Evolutionary conservation across 2,888 invertebrate genomes (phyloP).

Genomic region (Phania funesta): DNA sequence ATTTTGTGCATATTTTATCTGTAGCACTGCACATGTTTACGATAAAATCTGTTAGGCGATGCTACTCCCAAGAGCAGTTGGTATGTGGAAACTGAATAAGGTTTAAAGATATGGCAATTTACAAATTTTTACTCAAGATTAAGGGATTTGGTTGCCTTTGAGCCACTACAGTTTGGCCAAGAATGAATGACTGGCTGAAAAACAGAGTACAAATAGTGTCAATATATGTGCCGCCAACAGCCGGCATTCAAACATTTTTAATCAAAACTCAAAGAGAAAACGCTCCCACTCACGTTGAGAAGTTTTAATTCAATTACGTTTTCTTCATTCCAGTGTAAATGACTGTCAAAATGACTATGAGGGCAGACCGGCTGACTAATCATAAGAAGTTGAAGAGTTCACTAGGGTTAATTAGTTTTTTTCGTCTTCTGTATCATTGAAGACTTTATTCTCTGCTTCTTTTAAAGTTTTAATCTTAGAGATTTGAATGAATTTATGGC

Average conservation of each 20-base stretch:
- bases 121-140: no score
- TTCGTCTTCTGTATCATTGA: neutral
- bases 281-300: neutral
- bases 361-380: conserved; percentile 38
- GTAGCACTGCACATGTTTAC: neutral
- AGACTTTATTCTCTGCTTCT: neutral
- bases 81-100: neutral
- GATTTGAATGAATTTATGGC: conserved; percentile 12
- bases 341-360: no score
- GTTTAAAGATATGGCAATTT: neutral
- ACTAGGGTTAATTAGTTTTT: conserved; percentile 63
- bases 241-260: neutral
- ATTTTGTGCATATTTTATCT: neutral
- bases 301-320: conserved; percentile 51
- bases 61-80: neutral
- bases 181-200: neutral
- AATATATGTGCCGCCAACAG: conserved; percentile 16
- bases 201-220: conserved; percentile 11
- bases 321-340: neutral
- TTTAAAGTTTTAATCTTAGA: neutral
- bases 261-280: neutral
- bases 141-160: neutral
- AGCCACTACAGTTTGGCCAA: neutral
- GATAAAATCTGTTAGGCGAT: neutral
- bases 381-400: conserved; percentile 65